Conservation (phyloP, 2,113 vertebrate species). For the Eulemur macaco region DNA sequence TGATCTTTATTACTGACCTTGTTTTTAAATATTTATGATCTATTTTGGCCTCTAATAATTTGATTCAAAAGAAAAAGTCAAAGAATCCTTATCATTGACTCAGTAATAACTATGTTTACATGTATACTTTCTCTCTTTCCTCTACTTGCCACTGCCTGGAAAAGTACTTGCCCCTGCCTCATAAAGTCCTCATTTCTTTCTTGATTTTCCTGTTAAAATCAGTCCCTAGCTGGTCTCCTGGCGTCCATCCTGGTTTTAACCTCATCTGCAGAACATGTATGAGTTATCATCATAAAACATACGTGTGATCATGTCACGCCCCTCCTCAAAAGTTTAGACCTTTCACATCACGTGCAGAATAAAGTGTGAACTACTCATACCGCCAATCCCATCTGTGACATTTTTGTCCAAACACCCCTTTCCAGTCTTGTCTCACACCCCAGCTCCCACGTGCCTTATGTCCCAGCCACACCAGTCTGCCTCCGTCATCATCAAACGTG, state of each 20-base stretch:
- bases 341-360: neutral
- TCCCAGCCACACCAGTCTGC: neutral
- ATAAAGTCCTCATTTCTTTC: neutral
- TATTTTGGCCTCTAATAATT: conserved; percentile 18
- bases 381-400: neutral
- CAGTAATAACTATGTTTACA: neutral
- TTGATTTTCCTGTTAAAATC: neutral
- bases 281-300: neutral
- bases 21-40: neutral
- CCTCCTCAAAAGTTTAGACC: neutral
- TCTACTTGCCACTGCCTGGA: neutral
- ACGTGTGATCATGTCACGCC: neutral
- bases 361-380: neutral
- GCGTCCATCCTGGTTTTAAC: neutral
- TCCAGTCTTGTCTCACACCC: neutral
- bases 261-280: neutral
- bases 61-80: conserved; percentile 30
- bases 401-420: neutral
- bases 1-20: neutral
- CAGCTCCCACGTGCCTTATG: neutral
- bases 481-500: neutral
- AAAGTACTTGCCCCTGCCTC: neutral
- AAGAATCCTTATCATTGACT: neutral
- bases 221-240: neutral
- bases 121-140: neutral